These are phyloP conservation scores for Troides aeacus DNA, from an alignment of 2,888 invertebrate genomes.

Conservation along the genomic window DNA sequence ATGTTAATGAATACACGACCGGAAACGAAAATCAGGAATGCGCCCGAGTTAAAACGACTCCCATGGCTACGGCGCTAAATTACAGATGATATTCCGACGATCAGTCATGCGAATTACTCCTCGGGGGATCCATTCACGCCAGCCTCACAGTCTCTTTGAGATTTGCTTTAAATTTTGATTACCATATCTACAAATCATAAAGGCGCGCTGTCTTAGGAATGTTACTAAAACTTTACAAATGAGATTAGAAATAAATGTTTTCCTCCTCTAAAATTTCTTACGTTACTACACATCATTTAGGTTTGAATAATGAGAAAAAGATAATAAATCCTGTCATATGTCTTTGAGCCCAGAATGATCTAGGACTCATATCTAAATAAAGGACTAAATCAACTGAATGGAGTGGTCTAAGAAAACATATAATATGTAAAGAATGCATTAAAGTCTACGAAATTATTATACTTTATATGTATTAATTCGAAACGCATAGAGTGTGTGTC, in stretches of 20 bases:
- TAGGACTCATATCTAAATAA: too few species aligned
- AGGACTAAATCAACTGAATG: too few species aligned
- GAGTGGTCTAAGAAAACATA: too few species aligned
- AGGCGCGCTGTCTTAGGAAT: conserved; percentile 7
- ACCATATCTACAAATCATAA: conserved; percentile 23
- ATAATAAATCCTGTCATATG: too few species aligned
- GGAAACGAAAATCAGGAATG: conserved; percentile 25
- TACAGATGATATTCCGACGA: conserved; percentile 36
- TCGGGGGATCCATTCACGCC: conserved; percentile 43
- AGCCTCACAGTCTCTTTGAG: conserved; percentile 25
- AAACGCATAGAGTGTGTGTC: background rate
- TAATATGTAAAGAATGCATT: too few species aligned
- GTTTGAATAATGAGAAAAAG: too few species aligned
- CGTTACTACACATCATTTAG: too few species aligned
- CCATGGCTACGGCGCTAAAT: conserved; percentile 28
- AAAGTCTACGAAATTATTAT: too few species aligned
- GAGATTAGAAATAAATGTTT: too few species aligned
- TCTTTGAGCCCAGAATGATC: too few species aligned
- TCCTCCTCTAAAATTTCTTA: too few species aligned
- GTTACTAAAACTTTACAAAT: background rate
- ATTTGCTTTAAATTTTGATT: conserved; percentile 29
- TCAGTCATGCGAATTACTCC: conserved; percentile 60
- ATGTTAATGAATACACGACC: conserved; percentile 26
- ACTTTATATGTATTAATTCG: too few species aligned
- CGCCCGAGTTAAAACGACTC: conserved; percentile 24